phyloP scores from a whole-genome alignment of 2,888 invertebrate species.

The Mylabris sibirica region DNA sequence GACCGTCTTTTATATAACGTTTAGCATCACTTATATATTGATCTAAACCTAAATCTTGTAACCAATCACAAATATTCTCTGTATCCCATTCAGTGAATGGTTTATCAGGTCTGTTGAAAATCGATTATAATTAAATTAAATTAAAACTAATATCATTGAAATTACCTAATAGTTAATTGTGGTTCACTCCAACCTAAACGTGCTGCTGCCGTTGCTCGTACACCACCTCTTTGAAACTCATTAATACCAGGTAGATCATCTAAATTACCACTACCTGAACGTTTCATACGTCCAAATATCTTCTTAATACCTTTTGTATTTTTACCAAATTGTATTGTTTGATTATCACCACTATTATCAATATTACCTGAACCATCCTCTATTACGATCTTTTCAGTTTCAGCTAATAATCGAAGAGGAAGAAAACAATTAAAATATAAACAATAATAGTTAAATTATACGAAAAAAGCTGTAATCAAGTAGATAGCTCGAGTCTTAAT shows the following conservation, averaged over 20 bases:
- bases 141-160: constrained; percentile 11
- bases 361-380: constrained; percentile 57
- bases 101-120: constrained; percentile 67
- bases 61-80: constrained; percentile 83
- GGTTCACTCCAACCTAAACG: constrained; percentile 70
- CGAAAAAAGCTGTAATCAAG: constrained; percentile 18
- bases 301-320: constrained; percentile 68
- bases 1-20: constrained; percentile 83
- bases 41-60: constrained; percentile 78
- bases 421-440: constrained; percentile 7
- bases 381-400: constrained; percentile 67
- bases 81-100: constrained; percentile 84
- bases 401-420: constrained; percentile 66
- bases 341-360: neutral
- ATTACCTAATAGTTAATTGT: constrained; percentile 52
- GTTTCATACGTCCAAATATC: constrained; percentile 72
- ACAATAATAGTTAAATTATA: constrained; percentile 13
- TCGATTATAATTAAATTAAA: neutral
- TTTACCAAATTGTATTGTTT: constrained; percentile 58
- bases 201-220: constrained; percentile 77
- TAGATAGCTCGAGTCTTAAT: constrained; percentile 47
- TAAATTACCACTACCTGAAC: constrained; percentile 75
- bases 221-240: constrained; percentile 75
- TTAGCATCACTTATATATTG: constrained; percentile 81
- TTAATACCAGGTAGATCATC: constrained; percentile 69